Evolutionary conservation across 2,797 vertebrate genomes (phyloP).

Genomic region (Neosalanx taihuensis): DNA sequence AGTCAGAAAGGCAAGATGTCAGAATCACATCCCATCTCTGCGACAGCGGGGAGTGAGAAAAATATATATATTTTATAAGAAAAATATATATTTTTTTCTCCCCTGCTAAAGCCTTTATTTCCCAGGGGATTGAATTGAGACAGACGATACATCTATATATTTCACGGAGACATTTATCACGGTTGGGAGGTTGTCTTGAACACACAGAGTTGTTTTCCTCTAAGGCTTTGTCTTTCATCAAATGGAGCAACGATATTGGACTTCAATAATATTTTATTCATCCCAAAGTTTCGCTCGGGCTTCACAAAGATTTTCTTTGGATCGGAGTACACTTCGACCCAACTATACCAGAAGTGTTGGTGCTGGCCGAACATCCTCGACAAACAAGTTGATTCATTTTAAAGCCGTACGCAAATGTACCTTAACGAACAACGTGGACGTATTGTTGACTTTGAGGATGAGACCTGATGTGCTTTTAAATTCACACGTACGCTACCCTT

Average conservation of each 20-base stretch:
- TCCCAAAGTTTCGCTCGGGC: too few relatives aligned
- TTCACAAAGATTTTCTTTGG: too few relatives aligned
- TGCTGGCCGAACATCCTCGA: too few relatives aligned
- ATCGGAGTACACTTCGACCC: too few relatives aligned
- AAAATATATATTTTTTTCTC: not conserved
- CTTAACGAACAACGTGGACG: not conserved
- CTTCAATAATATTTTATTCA: too few relatives aligned
- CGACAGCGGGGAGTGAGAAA: not conserved
- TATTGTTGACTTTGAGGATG: too few relatives aligned
- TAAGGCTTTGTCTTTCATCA: not conserved
- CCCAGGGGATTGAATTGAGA: conserved; percentile 2
- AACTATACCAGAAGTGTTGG: too few relatives aligned
- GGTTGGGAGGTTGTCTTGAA: not conserved
- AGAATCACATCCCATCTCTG: not conserved
- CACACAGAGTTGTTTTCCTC: not conserved
- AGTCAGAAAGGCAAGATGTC: conserved; percentile 3
- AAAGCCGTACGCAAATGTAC: not conserved
- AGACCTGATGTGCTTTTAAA: too few relatives aligned
- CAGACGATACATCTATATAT: conserved; percentile 3
- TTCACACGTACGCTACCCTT: too few relatives aligned
- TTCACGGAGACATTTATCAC: not conserved
- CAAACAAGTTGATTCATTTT: too few relatives aligned
- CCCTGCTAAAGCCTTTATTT: conserved; percentile 11
- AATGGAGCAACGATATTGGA: not conserved
- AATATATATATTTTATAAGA: too few relatives aligned